These are phyloP conservation scores for Heteromurus nitidus DNA, from an alignment of 2,888 invertebrate species.

Conservation along the genomic window DNA sequence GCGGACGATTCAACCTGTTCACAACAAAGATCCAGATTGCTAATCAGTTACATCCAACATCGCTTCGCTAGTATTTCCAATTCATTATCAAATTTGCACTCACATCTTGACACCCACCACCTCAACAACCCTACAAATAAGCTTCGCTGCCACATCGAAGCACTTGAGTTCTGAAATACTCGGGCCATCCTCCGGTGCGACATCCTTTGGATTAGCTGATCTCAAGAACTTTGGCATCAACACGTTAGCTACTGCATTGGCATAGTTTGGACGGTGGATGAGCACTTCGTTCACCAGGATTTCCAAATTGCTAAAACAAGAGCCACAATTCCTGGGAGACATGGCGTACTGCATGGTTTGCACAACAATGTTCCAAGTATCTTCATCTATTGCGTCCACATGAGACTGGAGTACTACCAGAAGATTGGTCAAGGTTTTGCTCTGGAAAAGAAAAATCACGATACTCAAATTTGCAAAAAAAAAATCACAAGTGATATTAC, in stretches of 20 bases:
- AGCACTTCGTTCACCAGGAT: slow-evolving; percentile 33
- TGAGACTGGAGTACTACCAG: slow-evolving; percentile 5
- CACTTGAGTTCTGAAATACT: slow-evolving; percentile 40
- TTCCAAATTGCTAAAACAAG: slow-evolving; percentile 30
- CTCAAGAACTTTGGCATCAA: slow-evolving; percentile 29
- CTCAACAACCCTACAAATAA: slow-evolving; percentile 34
- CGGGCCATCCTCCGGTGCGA: slow-evolving; percentile 22
- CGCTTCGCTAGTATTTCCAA: neutral
- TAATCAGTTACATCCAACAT: neutral
- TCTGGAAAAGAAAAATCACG: neutral
- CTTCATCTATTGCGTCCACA: slow-evolving; percentile 41
- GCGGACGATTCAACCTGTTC: slow-evolving; percentile 79
- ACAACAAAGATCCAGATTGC: neutral
- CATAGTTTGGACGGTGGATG: slow-evolving; percentile 30
- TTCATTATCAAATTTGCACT: neutral
- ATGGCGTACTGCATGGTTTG: slow-evolving; percentile 26
- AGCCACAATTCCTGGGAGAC: slow-evolving; percentile 39
- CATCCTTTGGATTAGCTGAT: neutral
- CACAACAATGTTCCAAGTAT: slow-evolving; percentile 30
- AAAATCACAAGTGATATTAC: neutral
- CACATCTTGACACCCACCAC: slow-evolving; percentile 35
- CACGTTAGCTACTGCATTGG: neutral
- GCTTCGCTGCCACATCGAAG: slow-evolving; percentile 35
- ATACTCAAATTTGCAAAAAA: neutral
- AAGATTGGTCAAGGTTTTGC: slow-evolving; percentile 1